A percentile compares a stretch with the other conserved stretches of the same genome.
Conservation (phyloP, 2,888 invertebrate genomes). For the Mayetiola destructor region DNA sequence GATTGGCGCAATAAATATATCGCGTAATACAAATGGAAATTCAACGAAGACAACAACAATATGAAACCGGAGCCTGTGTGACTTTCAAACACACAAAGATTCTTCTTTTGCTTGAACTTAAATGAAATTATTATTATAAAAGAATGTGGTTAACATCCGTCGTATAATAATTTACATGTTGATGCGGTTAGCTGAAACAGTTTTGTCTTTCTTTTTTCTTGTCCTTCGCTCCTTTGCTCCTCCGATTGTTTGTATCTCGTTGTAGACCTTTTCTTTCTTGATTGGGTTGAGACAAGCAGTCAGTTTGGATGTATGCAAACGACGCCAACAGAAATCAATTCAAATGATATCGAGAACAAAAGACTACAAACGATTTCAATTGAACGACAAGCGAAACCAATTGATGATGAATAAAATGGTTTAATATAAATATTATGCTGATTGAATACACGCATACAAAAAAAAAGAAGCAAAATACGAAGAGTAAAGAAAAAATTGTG, state of each 20-base stretch:
- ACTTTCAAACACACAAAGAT: too few relatives aligned
- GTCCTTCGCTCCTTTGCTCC: neutral
- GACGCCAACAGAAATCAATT: too few relatives aligned
- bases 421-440: slow-evolving; percentile 4
- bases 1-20: too few relatives aligned
- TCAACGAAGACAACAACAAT: too few relatives aligned
- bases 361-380: neutral
- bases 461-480: too few relatives aligned
- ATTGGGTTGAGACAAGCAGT: too few relatives aligned
- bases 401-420: neutral
- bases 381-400: neutral
- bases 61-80: too few relatives aligned
- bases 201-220: neutral
- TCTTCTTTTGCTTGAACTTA: neutral
- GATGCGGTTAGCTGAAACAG: too few relatives aligned
- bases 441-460: slow-evolving; percentile 9
- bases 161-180: slow-evolving; percentile 11
- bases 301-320: too few relatives aligned
- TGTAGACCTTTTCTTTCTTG: too few relatives aligned
- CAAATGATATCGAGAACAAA: slow-evolving; percentile 1
- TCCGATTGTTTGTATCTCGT: neutral
- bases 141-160: slow-evolving; percentile 12
- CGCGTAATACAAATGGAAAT: too few relatives aligned
- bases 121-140: slow-evolving; percentile 12
- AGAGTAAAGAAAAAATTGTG: too few relatives aligned